Percentiles rank a stretch among this genome's conserved stretches.
These are phyloP conservation scores for Dryobota labecula DNA, from an alignment of 2,888 invertebrate species.

Conservation along the genomic window DNA sequence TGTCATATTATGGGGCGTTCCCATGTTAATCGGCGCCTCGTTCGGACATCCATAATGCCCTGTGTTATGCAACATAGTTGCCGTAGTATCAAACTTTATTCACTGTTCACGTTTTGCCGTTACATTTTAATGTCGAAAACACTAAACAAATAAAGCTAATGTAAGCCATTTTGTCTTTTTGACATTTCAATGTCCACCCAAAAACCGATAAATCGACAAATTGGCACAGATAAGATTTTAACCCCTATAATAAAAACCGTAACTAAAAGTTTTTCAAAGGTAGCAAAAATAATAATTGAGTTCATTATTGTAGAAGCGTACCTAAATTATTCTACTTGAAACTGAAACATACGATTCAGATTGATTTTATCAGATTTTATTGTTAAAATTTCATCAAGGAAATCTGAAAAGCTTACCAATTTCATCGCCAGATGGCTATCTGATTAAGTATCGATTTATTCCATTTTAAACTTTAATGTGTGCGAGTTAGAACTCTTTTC, in stretches of 20 bases:
- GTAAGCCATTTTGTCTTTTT: slow-evolving; percentile 84
- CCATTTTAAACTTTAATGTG: fast-evolving
- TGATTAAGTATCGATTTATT: fast-evolving
- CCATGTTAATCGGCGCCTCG: slow-evolving; percentile 80
- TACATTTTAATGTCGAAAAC: slow-evolving; percentile 68
- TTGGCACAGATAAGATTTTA: slow-evolving; percentile 27
- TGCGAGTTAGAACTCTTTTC: fast-evolving
- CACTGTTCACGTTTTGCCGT: slow-evolving; percentile 62
- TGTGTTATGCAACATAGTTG: slow-evolving; percentile 84
- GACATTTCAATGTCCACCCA: slow-evolving; percentile 64
- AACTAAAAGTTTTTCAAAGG: neutral
- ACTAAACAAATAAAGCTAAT: slow-evolving; percentile 77
- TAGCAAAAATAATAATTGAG: neutral
- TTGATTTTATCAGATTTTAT: neutral
- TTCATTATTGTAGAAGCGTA: neutral
- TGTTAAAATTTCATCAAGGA: neutral
- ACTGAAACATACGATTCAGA: neutral
- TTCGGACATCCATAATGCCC: slow-evolving; percentile 82
- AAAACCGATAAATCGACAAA: slow-evolving; percentile 49
- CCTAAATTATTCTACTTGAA: neutral
- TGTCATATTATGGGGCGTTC: slow-evolving; percentile 77
- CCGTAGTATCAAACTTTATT: slow-evolving; percentile 41
- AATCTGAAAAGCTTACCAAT: neutral
- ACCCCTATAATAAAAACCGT: slow-evolving; percentile 31
- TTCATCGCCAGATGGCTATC: neutral